Evolutionary conservation across 2,888 invertebrate genomes (phyloP).

Genomic region (Hipparchia semele): DNA sequence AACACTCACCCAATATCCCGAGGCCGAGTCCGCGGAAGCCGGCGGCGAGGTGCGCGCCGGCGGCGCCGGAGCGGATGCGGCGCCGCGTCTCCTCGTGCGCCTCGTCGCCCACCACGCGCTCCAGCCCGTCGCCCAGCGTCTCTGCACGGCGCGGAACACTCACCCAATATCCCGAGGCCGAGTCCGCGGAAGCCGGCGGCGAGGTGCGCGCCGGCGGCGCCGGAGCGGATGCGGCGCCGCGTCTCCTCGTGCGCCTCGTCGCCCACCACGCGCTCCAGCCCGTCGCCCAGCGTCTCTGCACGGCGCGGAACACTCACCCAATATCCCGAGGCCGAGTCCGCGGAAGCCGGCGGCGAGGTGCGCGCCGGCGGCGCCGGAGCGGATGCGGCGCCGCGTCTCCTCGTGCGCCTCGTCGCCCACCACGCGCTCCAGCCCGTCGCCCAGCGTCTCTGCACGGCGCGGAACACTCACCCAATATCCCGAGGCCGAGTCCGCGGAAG

Average conservation of each 20-base stretch:
- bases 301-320: too few species aligned
- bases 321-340: too few species aligned
- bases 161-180: constrained; percentile 93
- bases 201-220: constrained; percentile 88
- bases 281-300: constrained; percentile 93
- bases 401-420: constrained; percentile 96
- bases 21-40: constrained; percentile 97
- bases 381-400: constrained; percentile 92
- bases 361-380: constrained; percentile 84
- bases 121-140: constrained; percentile 95
- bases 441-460: constrained; percentile 86
- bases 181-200: constrained; percentile 97
- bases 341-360: constrained; percentile 93
- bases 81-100: constrained; percentile 95
- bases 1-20: constrained; percentile 87
- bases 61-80: constrained; percentile 86
- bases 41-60: constrained; percentile 92
- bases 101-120: constrained; percentile 94
- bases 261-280: constrained; percentile 93
- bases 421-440: constrained; percentile 94
- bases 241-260: constrained; percentile 97
- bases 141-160: constrained; percentile 65
- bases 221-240: constrained; percentile 89
- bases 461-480: constrained; percentile 85
- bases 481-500: constrained; percentile 96